Evolutionary conservation across 1,140 invertebrate species (phyloP).

Genomic region (Euschistus heros): DNA sequence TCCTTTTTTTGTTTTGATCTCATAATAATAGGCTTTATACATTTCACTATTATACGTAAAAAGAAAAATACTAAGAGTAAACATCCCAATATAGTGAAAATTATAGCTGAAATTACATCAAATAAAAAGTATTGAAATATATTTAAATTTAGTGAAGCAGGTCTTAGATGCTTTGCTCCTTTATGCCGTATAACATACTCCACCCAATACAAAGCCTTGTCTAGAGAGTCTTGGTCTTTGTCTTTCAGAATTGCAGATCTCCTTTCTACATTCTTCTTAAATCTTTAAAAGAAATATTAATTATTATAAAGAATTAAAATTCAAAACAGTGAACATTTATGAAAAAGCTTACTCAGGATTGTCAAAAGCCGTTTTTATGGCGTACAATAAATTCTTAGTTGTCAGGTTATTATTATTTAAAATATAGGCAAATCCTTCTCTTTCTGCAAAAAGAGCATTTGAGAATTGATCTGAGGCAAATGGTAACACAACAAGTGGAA

Average conservation of each 20-base stretch:
- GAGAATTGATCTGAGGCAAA: constrained; percentile 49
- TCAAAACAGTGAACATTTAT: not conserved
- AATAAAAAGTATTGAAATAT: too few relatives aligned
- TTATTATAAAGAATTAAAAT: too few relatives aligned
- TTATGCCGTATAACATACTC: constrained; percentile 40
- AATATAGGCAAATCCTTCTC: constrained; percentile 27
- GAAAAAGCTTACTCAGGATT: not conserved
- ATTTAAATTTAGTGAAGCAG: constrained; percentile 25
- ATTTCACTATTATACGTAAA: too few relatives aligned
- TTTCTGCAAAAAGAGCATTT: constrained; percentile 34
- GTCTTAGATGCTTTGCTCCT: constrained; percentile 33
- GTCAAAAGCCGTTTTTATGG: constrained; percentile 22
- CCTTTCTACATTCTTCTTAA: constrained; percentile 34
- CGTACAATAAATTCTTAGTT: constrained; percentile 16
- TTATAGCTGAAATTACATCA: too few relatives aligned
- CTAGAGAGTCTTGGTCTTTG: constrained; percentile 34
- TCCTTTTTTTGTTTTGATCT: too few relatives aligned
- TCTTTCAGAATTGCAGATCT: constrained; percentile 37
- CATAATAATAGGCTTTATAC: too few relatives aligned
- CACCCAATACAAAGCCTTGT: constrained; percentile 38
- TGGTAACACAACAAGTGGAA: constrained; percentile 57
- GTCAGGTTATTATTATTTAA: constrained; percentile 24
- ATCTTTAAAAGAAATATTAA: constrained; percentile 19
- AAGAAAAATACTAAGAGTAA: too few relatives aligned
- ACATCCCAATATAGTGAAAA: too few relatives aligned